Conservation (phyloP, 1,140 invertebrate genomes). For the Pygmarrhopalites habei region DNA sequence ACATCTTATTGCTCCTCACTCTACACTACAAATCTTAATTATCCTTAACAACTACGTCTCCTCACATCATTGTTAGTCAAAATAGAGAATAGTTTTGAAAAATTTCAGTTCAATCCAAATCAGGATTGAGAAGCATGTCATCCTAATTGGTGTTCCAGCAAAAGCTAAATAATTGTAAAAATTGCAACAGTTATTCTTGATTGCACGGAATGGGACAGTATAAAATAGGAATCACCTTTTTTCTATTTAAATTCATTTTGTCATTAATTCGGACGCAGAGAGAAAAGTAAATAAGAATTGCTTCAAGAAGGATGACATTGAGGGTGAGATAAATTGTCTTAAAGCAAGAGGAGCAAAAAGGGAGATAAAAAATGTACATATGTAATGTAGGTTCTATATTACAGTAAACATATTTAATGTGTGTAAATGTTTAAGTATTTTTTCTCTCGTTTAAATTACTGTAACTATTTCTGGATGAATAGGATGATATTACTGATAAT, state of each 20-base stretch:
- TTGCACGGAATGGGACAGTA: no score
- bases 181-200: no score
- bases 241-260: no score
- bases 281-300: not conserved
- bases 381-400: not conserved
- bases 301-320: not conserved
- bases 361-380: not conserved
- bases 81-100: not conserved
- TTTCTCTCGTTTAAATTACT: no score
- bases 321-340: not conserved
- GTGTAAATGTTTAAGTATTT: not conserved
- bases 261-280: no score
- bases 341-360: not conserved
- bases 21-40: not conserved
- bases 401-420: not conserved
- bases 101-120: not conserved
- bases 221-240: no score
- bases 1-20: not conserved
- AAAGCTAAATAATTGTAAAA: no score
- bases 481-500: conserved; percentile 8
- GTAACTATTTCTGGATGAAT: conserved; percentile 1
- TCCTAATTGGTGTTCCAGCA: no score
- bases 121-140: not conserved
- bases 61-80: not conserved
- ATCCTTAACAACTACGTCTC: not conserved